A percentile compares a stretch with the other conserved stretches of the same genome.
phyloP scores from a whole-genome alignment of 2,888 invertebrate species.

The Mesochorus sp. region DNA sequence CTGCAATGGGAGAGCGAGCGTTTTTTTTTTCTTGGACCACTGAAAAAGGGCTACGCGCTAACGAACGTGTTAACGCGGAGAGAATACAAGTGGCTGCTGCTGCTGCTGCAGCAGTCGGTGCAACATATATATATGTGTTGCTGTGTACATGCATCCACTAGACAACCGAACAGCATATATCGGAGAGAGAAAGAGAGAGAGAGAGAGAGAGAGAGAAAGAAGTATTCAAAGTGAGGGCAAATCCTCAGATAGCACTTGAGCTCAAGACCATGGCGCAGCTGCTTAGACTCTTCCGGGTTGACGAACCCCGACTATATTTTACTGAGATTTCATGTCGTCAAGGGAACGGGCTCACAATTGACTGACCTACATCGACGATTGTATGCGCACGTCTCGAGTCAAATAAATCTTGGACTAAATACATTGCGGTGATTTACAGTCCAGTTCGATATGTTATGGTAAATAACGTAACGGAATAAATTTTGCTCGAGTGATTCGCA shows the following conservation, averaged over 20 bases:
- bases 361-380: constrained; percentile 43
- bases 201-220: too few species aligned
- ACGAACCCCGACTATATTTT: constrained; percentile 53
- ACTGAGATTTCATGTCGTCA: constrained; percentile 48
- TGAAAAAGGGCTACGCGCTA: background rate
- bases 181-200: too few species aligned
- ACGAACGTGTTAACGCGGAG: constrained; percentile 19
- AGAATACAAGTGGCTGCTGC: constrained; percentile 1
- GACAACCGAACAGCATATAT: background rate
- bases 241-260: constrained; percentile 59
- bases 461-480: too few species aligned
- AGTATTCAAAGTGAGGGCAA: constrained; percentile 48
- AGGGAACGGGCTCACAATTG: constrained; percentile 31
- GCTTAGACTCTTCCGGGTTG: constrained; percentile 60
- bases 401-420: background rate
- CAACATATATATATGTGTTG: background rate
- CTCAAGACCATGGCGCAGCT: constrained; percentile 37
- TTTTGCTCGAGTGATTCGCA: too few species aligned
- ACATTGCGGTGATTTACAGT: too few species aligned
- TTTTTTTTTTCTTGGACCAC: constrained; percentile 22
- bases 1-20: constrained; percentile 78
- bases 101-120: background rate
- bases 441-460: too few species aligned
- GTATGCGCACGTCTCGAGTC: background rate
- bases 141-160: constrained; percentile 15